phyloP scores from a whole-genome alignment of 2,888 invertebrate genomes.

The Dryomyza anilis region DNA sequence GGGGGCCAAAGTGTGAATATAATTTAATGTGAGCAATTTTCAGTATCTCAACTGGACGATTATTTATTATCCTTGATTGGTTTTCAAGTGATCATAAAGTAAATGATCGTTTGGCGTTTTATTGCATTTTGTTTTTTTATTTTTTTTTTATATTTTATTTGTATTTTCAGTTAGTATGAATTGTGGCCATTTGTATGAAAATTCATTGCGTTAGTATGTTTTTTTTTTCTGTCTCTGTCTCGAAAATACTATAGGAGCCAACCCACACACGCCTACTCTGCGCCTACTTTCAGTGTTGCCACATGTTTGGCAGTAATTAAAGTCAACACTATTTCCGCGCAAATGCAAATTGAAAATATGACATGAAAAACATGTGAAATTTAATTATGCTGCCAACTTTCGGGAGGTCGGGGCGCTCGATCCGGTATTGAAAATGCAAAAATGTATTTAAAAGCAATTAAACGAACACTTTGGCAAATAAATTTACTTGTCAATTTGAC shows the following conservation, averaged over 20 bases:
- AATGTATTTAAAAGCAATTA: slow-evolving; percentile 11
- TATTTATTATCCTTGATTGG: slow-evolving; percentile 62
- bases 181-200: neutral
- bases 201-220: neutral
- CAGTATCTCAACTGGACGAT: slow-evolving; percentile 56
- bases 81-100: slow-evolving; percentile 59
- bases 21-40: slow-evolving; percentile 61
- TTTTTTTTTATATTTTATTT: slow-evolving; percentile 21
- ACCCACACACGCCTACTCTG: neutral
- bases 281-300: neutral
- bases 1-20: slow-evolving; percentile 61
- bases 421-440: neutral
- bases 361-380: neutral
- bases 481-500: slow-evolving; percentile 9
- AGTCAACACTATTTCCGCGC: too few species aligned
- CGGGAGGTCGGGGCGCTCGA: too few species aligned
- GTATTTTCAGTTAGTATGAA: neutral
- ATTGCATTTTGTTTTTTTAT: slow-evolving; percentile 34
- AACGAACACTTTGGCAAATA: slow-evolving; percentile 4
- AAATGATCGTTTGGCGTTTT: slow-evolving; percentile 50
- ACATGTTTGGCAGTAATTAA: too few species aligned
- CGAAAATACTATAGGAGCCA: too few species aligned
- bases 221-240: too few species aligned
- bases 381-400: neutral
- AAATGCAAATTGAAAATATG: neutral